phyloP scores from a whole-genome alignment of 1,140 invertebrate genomes.

The Helicoverpa armigera region DNA sequence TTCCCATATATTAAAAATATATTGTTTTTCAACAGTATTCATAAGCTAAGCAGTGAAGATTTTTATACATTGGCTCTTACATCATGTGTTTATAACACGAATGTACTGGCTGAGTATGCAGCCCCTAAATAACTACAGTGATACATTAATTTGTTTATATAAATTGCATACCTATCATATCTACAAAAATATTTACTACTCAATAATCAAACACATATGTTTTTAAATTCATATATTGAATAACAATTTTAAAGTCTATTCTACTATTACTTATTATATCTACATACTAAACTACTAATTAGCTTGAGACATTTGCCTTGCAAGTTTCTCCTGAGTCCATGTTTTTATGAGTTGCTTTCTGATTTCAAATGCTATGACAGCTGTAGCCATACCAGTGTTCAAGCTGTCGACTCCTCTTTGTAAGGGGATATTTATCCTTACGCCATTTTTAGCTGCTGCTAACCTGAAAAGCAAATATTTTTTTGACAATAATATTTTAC shows the following conservation, averaged over 20 bases:
- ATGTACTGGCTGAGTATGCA: too few relatives aligned
- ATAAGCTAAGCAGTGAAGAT: too few relatives aligned
- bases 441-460: conserved; percentile 85
- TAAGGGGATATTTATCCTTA: conserved; percentile 92
- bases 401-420: conserved; percentile 93
- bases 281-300: conserved; percentile 52
- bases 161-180: not conserved
- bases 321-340: conserved; percentile 66
- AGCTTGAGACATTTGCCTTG: conserved; percentile 55
- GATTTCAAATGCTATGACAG: conserved; percentile 95
- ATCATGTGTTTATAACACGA: too few relatives aligned
- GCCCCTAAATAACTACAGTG: too few relatives aligned
- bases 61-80: too few relatives aligned
- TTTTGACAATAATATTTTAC: not conserved
- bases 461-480: conserved; percentile 69
- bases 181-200: not conserved
- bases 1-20: too few relatives aligned
- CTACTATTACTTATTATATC: conserved; percentile 11
- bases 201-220: not conserved
- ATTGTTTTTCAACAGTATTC: too few relatives aligned
- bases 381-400: conserved; percentile 93
- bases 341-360: conserved; percentile 89
- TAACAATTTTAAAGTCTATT: not conserved
- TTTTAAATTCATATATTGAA: not conserved
- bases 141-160: too few relatives aligned